phyloP scores from a whole-genome alignment of 2,797 vertebrate genomes.

The Enteromius afrohamiltoni region DNA sequence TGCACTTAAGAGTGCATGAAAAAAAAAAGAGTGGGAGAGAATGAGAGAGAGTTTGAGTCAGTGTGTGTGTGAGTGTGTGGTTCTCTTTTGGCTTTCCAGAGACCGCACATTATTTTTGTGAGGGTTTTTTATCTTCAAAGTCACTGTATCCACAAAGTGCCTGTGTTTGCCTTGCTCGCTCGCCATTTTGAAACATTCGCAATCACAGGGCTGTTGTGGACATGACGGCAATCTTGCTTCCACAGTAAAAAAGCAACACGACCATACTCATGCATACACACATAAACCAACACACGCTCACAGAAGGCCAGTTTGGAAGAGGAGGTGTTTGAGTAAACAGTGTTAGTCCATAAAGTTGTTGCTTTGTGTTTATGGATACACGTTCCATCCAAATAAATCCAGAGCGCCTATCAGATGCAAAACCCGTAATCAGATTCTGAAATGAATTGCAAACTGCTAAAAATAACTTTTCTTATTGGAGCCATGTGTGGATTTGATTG shows the following conservation, averaged over 20 bases:
- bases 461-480: slow-evolving; percentile 79
- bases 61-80: slow-evolving; percentile 53
- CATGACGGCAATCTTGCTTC: slow-evolving; percentile 31
- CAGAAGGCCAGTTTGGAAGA: slow-evolving; percentile 50
- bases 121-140: slow-evolving; percentile 74
- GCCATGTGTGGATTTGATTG: slow-evolving; percentile 74
- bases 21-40: slow-evolving; percentile 31
- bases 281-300: background rate
- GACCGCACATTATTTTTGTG: slow-evolving; percentile 82
- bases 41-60: slow-evolving; percentile 68
- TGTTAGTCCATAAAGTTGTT: slow-evolving; percentile 53
- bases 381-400: slow-evolving; percentile 59
- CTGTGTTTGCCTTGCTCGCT: slow-evolving; percentile 63
- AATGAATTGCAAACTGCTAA: slow-evolving; percentile 75
- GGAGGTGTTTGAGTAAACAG: slow-evolving; percentile 52
- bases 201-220: slow-evolving; percentile 60
- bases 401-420: slow-evolving; percentile 53
- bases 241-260: slow-evolving; percentile 30
- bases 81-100: slow-evolving; percentile 73
- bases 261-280: slow-evolving; percentile 17
- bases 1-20: slow-evolving; percentile 18
- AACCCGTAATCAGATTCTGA: slow-evolving; percentile 72
- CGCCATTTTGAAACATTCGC: slow-evolving; percentile 65
- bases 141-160: slow-evolving; percentile 70
- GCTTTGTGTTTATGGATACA: slow-evolving; percentile 44